A percentile compares a stretch with the other conserved stretches of the same genome.
These are phyloP conservation scores for Etheostoma cragini DNA, from an alignment of 2,113 vertebrate genomes.

Conservation along the genomic window DNA sequence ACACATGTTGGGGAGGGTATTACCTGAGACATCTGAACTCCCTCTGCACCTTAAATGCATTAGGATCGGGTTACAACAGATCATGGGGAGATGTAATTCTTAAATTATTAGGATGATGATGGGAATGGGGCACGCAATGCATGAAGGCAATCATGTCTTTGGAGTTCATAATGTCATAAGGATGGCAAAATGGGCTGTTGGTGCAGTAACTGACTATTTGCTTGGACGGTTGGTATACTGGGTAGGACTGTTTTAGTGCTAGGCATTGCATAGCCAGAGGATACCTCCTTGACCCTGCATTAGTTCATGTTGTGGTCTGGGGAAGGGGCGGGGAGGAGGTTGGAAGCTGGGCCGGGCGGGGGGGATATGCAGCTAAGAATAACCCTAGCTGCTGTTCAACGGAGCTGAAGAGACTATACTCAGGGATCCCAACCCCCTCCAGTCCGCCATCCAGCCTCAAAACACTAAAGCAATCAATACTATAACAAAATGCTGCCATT, in stretches of 20 bases:
- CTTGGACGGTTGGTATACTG: background rate
- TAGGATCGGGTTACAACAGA: slow-evolving; percentile 54
- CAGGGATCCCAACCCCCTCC: slow-evolving; percentile 12
- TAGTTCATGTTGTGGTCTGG: slow-evolving; percentile 20
- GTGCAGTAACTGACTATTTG: background rate
- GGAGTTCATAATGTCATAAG: no score
- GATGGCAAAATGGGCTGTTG: slow-evolving; percentile 1
- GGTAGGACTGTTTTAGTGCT: slow-evolving; percentile 28
- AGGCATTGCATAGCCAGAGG: slow-evolving; percentile 37
- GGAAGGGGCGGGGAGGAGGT: background rate
- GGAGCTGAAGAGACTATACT: slow-evolving; percentile 38
- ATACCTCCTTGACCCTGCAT: slow-evolving; percentile 40
- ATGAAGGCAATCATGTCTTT: background rate
- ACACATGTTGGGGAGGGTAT: slow-evolving; percentile 46
- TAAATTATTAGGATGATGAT: slow-evolving; percentile 23
- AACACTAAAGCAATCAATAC: slow-evolving; percentile 76
- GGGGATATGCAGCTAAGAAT: slow-evolving; percentile 60
- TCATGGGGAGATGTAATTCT: slow-evolving; percentile 5
- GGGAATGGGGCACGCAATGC: slow-evolving; percentile 24
- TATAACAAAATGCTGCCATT: slow-evolving; percentile 50
- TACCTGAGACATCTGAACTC: slow-evolving; percentile 61
- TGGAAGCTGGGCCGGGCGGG: background rate
- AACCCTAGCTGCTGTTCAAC: slow-evolving; percentile 41
- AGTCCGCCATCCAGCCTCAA: slow-evolving; percentile 50
- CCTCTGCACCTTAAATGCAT: slow-evolving; percentile 46